phyloP scores from a whole-genome alignment of 2,113 vertebrate genomes.

The Turdus rufiventris region DNA sequence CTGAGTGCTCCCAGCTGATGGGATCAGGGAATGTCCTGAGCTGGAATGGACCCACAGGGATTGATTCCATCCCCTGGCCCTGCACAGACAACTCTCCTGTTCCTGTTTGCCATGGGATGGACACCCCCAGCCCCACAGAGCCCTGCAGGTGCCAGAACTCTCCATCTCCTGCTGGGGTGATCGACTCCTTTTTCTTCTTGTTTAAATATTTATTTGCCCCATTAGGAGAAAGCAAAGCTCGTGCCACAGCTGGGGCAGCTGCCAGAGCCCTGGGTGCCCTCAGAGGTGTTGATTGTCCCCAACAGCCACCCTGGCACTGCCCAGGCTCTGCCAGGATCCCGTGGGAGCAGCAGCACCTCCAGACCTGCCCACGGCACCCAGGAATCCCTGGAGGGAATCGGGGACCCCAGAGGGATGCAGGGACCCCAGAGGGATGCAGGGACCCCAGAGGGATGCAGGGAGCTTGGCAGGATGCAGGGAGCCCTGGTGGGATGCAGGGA shows the following conservation, averaged over 20 bases:
- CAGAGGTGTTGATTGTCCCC: background rate
- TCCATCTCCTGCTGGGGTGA: background rate
- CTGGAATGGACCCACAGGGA: background rate
- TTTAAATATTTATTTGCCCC: background rate
- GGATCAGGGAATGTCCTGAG: background rate
- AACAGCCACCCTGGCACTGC: background rate
- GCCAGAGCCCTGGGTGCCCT: background rate
- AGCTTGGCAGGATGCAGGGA: no score
- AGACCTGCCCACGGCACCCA: background rate
- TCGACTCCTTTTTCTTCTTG: background rate
- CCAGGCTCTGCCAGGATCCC: background rate
- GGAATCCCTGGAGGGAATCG: background rate
- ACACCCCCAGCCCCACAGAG: rapidly evolving
- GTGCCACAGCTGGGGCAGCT: background rate
- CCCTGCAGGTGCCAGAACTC: background rate
- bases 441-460: background rate
- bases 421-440: background rate
- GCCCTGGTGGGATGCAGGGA: background rate
- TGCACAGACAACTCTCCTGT: background rate
- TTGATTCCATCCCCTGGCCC: rapidly evolving
- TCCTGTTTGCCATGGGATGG: background rate
- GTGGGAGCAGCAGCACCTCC: background rate
- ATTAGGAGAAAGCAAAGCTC: background rate
- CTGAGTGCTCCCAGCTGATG: rapidly evolving
- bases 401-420: background rate